Evolutionary conservation across 2,888 invertebrate species (phyloP), one percentile per base, ranked within the genome.

Genomic region (Poecilobothrus nobilitatus): DNA sequence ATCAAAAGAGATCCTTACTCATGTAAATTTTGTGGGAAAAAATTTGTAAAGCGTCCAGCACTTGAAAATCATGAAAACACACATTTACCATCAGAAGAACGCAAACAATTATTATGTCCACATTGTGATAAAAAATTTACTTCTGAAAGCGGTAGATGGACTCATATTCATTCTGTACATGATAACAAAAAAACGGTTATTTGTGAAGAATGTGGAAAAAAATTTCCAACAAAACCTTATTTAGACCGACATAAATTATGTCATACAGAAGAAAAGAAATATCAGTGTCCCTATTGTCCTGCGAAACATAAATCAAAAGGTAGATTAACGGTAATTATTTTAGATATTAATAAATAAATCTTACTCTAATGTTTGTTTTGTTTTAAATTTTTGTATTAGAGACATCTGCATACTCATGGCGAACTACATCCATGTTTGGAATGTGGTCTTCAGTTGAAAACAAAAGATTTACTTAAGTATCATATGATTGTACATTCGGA

Each of bases 331-430:
- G 63, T 63, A 63, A 4, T 9, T 62, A 21, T 21, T 21, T n/a
- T 62, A 5, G 20, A 9, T 20, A 5, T 9, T 62, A 27, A 27
- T 4, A 27, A 27, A 27, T 5, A 27, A 27, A n/a, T n/a, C n/a
- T n/a, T n/a, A 27, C 27, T 7, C 8, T 27, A 63, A 15, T 63
- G 7, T 63, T n/a, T 33, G 6, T 20, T 20, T 9, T 62, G n/a
- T 66, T 41, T 63, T 18, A 71, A n/a, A n/a, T n/a, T n/a, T n/a
- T 71, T 0, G 6, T 8, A 37, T 10, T 67, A 79, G 76, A 80
- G 81, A 7, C 84, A 84, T 71, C 77, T 80, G 34, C 84, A 84
- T 69, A 83, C 77, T 8, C 84, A 84, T 72, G 78, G 77, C 2
- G 78, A 78, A 64, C 80, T 79, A 15, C 83, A 83, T 69, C 77